phyloP scores from a whole-genome alignment of 2,113 vertebrate species.

The Erinaceus europaeus region DNA sequence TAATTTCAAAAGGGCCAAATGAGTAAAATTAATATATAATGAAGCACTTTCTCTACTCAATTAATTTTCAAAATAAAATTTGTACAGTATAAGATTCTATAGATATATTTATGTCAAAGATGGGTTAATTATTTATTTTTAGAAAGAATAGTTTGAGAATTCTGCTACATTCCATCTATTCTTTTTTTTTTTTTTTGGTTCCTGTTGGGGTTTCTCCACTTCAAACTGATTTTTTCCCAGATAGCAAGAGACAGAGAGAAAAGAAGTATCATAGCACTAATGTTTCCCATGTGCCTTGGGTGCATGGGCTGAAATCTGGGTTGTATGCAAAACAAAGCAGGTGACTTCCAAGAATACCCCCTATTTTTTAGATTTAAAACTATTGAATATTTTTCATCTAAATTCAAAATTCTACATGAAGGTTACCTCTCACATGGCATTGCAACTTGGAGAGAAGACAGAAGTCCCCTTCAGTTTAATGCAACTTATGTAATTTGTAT shows the following conservation, averaged over 20 bases:
- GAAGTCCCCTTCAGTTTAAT: neutral
- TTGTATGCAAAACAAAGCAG: too few relatives aligned
- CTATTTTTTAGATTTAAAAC: neutral
- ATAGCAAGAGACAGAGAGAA: too few relatives aligned
- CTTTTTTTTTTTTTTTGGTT: too few relatives aligned
- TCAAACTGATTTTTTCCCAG: neutral
- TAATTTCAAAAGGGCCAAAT: too few relatives aligned
- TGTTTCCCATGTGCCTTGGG: too few relatives aligned
- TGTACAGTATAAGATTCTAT: neutral
- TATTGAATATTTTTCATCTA: neutral
- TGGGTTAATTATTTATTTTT: neutral
- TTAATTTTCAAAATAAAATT: slow-evolving; percentile 5
- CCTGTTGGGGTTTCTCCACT: too few relatives aligned
- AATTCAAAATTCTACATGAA: neutral
- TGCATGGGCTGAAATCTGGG: too few relatives aligned
- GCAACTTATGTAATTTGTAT: too few relatives aligned
- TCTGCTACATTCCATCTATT: neutral
- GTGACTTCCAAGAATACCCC: too few relatives aligned
- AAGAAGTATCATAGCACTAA: too few relatives aligned
- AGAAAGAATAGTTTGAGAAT: neutral
- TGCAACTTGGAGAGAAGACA: neutral
- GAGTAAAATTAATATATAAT: neutral
- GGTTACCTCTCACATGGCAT: neutral
- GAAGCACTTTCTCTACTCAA: neutral
- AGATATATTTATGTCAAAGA: neutral